Evolutionary conservation across 2,113 vertebrate species (phyloP).

Genomic region (Corythaeola cristata): DNA sequence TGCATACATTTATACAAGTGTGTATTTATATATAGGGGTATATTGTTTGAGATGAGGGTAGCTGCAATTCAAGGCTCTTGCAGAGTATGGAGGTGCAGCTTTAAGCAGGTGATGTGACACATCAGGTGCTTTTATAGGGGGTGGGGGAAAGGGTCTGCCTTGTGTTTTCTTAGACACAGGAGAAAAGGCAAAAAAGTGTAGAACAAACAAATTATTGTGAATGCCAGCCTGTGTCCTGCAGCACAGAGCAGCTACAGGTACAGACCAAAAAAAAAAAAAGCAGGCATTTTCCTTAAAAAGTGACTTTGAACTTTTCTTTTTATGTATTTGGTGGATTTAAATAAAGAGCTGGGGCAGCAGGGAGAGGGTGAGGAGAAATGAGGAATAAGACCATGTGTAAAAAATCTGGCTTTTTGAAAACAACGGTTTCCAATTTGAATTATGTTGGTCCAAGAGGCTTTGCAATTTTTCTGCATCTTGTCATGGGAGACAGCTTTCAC

Average conservation of each 20-base stretch:
- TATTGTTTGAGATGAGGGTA: not conserved
- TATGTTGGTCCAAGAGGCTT: conserved; percentile 64
- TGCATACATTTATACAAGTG: not conserved
- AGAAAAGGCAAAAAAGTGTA: not conserved
- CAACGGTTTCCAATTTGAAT: conserved; percentile 61
- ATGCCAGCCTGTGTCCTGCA: not conserved
- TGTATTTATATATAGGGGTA: no score
- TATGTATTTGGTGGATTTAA: not conserved
- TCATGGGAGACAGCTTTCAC: conserved; percentile 70
- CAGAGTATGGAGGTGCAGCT: not conserved
- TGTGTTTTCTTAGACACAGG: not conserved
- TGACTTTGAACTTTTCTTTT: conserved; percentile 20
- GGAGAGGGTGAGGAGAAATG: not conserved
- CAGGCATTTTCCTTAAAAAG: not conserved
- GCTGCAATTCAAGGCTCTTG: not conserved
- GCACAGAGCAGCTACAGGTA: not conserved
- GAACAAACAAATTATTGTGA: not conserved
- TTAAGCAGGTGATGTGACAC: not conserved
- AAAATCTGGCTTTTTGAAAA: conserved; percentile 61
- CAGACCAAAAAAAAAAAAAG: not conserved
- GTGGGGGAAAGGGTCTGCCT: not conserved
- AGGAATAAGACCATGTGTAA: conserved; percentile 44
- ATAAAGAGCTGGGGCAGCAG: not conserved
- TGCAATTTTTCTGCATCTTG: conserved; percentile 75
- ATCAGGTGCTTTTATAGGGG: not conserved